Evolutionary conservation across 2,888 invertebrate species (phyloP), one percentile per base, ranked within the genome.

Genomic region (Sminthurides aquaticus): DNA sequence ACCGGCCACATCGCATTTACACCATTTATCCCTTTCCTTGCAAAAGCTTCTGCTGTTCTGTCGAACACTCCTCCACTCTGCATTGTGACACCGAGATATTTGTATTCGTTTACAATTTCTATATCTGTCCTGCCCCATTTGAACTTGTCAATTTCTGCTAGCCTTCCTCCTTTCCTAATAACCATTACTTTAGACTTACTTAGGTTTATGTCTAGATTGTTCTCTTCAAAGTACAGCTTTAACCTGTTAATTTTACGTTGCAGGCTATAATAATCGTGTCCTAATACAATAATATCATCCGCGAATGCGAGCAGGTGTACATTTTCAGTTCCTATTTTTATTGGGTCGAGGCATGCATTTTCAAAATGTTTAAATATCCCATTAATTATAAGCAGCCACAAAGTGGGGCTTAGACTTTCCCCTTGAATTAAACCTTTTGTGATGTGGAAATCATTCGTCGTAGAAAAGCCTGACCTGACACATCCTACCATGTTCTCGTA

Each of bases 181-280:
- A n/a, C 22, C 52, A 52, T 52, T 5, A 52, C 52, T 20, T 52
- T 22, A n/a, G 52, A 52, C 20, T 52, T 52, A 52, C 20, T 20
- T 22, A 52, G 18, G n/a, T 52, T 52, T 15, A 52, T 52, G 22
- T 5, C 5, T 20, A 52, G 8, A 5, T 22, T 20, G 20, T 52
- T 52, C n/a, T 22, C 11, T 20, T 20, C 20, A 52, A 52, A 52
- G 52, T 52, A 52, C 3, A 3, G 5, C 5, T 20, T 52, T 5
- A 52, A 20, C n/a, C n/a, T 52, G 52, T 52, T 20, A 52, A 52
- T 52, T 20, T 52, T 52, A 3, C 5, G 5, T 52, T 52, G 52
- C 20, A 52, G n/a, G 52, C n/a, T 52, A 15, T 52, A 5, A 5
- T 22, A 5, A 20, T 8, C 8, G 5, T 5, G 20, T 22, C n/a